Evolutionary conservation across 1,140 invertebrate species (phyloP), one percentile per base, ranked within the genome.

Genomic region (Megalonaias nervosa): DNA sequence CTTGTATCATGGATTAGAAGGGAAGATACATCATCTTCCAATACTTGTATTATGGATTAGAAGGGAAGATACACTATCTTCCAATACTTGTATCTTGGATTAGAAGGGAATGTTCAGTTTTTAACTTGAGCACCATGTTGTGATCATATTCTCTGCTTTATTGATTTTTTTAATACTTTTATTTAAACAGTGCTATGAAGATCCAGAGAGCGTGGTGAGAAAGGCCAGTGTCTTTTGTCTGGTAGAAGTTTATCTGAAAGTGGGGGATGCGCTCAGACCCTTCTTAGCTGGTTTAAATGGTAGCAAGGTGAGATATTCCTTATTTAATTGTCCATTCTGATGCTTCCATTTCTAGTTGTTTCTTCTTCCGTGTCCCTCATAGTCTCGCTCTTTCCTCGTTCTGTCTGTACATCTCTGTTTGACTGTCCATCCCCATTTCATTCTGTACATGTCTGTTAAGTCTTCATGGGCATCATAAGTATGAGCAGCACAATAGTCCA

Each of bases 141-240:
- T 48, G 38, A 59, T 23, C 62, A 67, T 67, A 58, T 61, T 77
- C 21, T 66, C 70, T 71, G 70, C 62, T 9, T 62, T 77, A 16
- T 60, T 67, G 17, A 64, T 69, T 64, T 48, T 74, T 9, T 23
- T 66, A 56, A 9, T 0, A 48, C 38, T 11, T 48, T 65, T 70
- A 55, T 77, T 64, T 38, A 19, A 67, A 56, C 78, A 97, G 93
- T 95, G 96, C 11, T 98, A 97, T 87, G 96, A 98, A 87, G 94
- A 95, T 87, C 90, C 92, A 23, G 96, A 98, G 89, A 97, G 95
- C 75, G 94, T 95, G 77, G 96, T 99, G 56, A 93, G 97, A 17
- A 98, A 98, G 89, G 96, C 96, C 77, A 95, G 96, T 14, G 96
- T 99, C 2, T 98, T 98, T 90, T 97, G 96, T 88, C 97, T 99